Conservation (phyloP, 2,113 vertebrate genomes). For the Hippolais icterina region DNA sequence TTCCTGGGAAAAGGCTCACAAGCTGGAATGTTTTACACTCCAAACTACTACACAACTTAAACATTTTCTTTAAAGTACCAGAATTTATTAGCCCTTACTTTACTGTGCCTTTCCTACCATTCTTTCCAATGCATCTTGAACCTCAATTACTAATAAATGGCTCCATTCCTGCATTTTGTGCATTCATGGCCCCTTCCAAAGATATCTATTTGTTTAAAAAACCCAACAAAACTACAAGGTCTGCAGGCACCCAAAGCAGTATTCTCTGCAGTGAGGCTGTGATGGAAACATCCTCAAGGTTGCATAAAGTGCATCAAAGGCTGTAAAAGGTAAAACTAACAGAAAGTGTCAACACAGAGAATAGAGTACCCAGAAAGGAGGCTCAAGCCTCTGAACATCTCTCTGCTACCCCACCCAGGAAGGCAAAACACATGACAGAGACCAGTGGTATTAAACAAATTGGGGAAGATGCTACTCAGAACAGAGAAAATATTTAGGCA, state of each 20-base stretch:
- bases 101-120: background rate
- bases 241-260: background rate
- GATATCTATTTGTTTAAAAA: background rate
- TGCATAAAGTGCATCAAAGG: background rate
- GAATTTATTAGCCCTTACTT: background rate
- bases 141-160: background rate
- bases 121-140: background rate
- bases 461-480: background rate
- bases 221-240: background rate
- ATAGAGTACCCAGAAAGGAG: background rate
- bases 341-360: background rate
- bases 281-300: background rate
- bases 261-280: background rate
- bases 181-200: background rate
- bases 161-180: background rate
- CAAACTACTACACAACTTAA: background rate
- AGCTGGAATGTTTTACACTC: background rate
- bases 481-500: background rate
- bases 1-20: background rate
- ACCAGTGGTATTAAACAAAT: background rate
- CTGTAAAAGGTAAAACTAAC: background rate
- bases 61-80: background rate
- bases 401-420: background rate
- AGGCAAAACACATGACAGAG: background rate
- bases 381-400: background rate